These are phyloP conservation scores for Pristis pectinata DNA, from an alignment of 2,797 vertebrate genomes.

Conservation along the genomic window DNA sequence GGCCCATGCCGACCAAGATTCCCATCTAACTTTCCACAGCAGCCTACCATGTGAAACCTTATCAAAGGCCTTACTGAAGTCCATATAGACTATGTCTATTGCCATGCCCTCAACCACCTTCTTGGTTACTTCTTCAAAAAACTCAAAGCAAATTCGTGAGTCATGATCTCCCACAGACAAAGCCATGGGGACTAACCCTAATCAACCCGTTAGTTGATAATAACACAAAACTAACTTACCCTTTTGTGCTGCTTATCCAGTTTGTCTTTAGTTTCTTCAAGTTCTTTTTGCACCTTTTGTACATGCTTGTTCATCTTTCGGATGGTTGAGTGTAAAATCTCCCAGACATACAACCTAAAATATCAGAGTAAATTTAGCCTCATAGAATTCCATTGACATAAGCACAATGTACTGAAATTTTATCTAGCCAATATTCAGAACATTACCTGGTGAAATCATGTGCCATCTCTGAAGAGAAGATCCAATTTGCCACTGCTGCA, in stretches of 20 bases:
- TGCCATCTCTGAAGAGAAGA: conserved; percentile 91
- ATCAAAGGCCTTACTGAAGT: too few species aligned
- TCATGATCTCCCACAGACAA: too few species aligned
- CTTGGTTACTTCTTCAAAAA: too few species aligned
- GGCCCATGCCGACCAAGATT: too few species aligned
- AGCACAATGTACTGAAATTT: conserved; percentile 11
- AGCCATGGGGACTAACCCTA: too few species aligned
- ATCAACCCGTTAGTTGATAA: too few species aligned
- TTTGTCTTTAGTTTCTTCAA: conserved; percentile 91
- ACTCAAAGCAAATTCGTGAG: too few species aligned
- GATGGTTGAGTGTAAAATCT: conserved; percentile 94
- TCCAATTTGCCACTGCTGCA: conserved; percentile 95
- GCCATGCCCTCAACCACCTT: too few species aligned
- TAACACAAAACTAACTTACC: conserved; percentile 48
- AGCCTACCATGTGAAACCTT: too few species aligned
- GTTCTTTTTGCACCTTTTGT: conserved; percentile 90
- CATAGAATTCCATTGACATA: conserved; percentile 36
- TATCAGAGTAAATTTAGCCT: neutral
- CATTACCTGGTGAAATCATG: conserved; percentile 89
- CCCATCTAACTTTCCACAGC: too few species aligned
- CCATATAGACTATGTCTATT: too few species aligned
- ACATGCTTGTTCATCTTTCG: conserved; percentile 99
- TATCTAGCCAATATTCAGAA: neutral
- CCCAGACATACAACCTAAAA: conserved; percentile 85
- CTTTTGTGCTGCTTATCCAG: conserved; percentile 86